Evolutionary conservation across 1,140 invertebrate species (phyloP).

Genomic region (Ceratosolen fusciceps): DNA sequence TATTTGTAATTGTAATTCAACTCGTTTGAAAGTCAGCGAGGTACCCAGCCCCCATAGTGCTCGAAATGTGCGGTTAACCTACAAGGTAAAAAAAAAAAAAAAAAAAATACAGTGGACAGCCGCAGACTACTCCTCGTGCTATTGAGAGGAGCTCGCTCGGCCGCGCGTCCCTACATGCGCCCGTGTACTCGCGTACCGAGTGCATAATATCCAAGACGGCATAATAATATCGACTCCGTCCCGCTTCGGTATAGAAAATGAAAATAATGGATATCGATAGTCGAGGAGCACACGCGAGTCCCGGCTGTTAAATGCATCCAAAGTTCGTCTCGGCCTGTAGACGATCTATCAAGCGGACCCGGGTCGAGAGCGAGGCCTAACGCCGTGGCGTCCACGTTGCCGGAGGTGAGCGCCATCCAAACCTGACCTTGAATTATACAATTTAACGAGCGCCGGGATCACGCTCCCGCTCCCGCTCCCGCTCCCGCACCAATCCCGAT

Average conservation of each 20-base stretch:
- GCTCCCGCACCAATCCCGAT: conserved; percentile 8
- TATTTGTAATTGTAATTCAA: conserved; percentile 6
- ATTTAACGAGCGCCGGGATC: conserved; percentile 19
- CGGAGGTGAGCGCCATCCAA: neutral
- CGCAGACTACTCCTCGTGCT: no score
- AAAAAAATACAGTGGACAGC: neutral
- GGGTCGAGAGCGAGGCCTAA: neutral
- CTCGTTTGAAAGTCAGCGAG: neutral
- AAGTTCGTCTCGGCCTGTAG: neutral
- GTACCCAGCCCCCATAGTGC: neutral
- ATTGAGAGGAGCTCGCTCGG: no score
- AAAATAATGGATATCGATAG: neutral
- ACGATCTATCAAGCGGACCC: neutral
- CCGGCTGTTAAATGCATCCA: neutral
- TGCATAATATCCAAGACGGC: neutral
- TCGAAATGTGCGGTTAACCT: conserved; percentile 10
- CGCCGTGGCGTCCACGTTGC: neutral
- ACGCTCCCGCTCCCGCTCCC: conserved; percentile 14
- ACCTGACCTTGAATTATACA: conserved; percentile 39
- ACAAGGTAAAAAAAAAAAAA: neutral
- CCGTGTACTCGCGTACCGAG: neutral
- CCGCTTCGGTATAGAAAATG: neutral
- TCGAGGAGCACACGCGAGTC: neutral
- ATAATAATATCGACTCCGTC: neutral
- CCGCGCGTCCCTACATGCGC: neutral